Evolutionary conservation across 1,140 invertebrate species (phyloP).

Genomic region (Dryas iulia): DNA sequence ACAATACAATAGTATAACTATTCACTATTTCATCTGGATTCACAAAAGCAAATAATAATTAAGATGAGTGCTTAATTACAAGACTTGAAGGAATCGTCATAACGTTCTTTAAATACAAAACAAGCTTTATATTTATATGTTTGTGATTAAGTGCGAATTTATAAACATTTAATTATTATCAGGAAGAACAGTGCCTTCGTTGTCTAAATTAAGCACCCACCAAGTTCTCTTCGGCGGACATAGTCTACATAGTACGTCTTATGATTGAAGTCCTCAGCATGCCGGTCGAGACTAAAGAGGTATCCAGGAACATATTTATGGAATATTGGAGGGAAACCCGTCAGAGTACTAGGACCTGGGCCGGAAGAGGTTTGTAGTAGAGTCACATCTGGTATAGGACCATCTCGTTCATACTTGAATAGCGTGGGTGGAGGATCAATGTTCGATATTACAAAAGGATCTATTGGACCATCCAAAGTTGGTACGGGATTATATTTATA

Average conservation of each 20-base stretch:
- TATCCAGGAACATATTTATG: constrained; percentile 72
- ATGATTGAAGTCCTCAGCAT: constrained; percentile 69
- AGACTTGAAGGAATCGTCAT: constrained; percentile 64
- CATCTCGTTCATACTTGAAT: constrained; percentile 70
- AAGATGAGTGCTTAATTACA: constrained; percentile 70
- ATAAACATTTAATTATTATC: constrained; percentile 21
- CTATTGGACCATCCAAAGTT: constrained; percentile 60
- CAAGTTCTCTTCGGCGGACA: constrained; percentile 73
- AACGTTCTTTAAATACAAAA: constrained; percentile 36
- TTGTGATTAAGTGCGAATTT: constrained; percentile 11
- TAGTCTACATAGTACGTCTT: constrained; percentile 78
- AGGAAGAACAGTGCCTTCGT: constrained; percentile 45
- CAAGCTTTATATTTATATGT: constrained; percentile 30
- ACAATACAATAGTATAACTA: constrained; percentile 14
- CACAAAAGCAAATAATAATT: constrained; percentile 62
- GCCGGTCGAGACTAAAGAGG: constrained; percentile 66
- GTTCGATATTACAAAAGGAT: constrained; percentile 59
- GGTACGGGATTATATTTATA: constrained; percentile 71
- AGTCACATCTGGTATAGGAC: constrained; percentile 64
- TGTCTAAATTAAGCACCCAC: constrained; percentile 76
- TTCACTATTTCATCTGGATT: constrained; percentile 32
- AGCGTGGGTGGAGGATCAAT: constrained; percentile 56
- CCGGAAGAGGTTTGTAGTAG: constrained; percentile 51
- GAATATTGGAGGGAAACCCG: constrained; percentile 71
- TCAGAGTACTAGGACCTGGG: constrained; percentile 63